phyloP scores from a whole-genome alignment of 2,797 vertebrate species.

The Perodicticus potto region DNA sequence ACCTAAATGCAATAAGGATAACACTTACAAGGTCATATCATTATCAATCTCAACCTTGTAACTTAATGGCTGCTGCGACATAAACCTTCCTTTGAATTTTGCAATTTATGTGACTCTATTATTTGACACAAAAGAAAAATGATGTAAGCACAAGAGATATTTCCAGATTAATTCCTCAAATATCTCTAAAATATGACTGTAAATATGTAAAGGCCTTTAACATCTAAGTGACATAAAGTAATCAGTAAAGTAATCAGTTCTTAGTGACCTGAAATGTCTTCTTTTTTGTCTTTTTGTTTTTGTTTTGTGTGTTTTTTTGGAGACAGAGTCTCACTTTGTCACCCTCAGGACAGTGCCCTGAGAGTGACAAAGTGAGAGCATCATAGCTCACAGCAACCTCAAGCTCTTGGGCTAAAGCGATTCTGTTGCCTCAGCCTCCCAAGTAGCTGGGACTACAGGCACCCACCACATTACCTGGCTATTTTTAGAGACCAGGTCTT shows the following conservation, averaged over 20 bases:
- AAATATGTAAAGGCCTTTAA: background rate
- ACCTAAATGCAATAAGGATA: background rate
- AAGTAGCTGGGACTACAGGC: too few species aligned
- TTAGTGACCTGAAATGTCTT: background rate
- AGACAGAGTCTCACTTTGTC: too few species aligned
- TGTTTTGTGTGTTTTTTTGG: too few species aligned
- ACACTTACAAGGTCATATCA: background rate
- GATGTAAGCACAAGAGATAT: background rate
- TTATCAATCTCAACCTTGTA: background rate
- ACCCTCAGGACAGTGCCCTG: too few species aligned
- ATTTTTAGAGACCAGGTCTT: too few species aligned
- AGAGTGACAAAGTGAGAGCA: too few species aligned
- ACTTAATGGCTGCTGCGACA: background rate
- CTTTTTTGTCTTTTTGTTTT: background rate
- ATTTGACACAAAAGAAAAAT: slow-evolving; percentile 24
- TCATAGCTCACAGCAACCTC: too few species aligned
- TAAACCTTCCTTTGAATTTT: slow-evolving; percentile 1
- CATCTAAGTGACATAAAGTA: background rate
- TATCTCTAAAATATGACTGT: background rate
- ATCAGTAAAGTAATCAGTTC: background rate
- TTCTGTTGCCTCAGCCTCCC: too few species aligned
- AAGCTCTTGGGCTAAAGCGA: too few species aligned
- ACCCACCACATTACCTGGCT: too few species aligned
- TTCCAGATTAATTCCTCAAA: background rate
- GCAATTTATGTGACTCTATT: background rate